Conservation (phyloP, 2,888 invertebrate genomes). For the Phytoseiulus persimilis region DNA sequence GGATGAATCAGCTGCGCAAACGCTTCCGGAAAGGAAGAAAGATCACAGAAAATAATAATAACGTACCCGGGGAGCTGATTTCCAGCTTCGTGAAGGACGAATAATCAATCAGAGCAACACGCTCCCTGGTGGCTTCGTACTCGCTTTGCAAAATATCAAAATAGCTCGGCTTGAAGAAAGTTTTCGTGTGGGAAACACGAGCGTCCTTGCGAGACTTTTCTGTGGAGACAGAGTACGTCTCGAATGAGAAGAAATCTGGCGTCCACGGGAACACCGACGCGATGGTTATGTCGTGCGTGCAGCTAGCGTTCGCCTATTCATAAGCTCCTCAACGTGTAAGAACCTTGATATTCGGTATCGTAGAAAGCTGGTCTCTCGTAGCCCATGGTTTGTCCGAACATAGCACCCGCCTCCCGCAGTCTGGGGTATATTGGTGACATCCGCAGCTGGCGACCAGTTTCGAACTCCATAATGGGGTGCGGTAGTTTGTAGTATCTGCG, state of each 20-base stretch:
- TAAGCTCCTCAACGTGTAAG: conserved; percentile 40
- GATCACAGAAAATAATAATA: neutral
- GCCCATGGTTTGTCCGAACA: conserved; percentile 95
- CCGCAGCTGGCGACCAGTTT: conserved; percentile 75
- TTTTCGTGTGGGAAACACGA: conserved; percentile 66
- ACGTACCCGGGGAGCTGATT: conserved; percentile 55
- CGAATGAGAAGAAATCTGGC: no score
- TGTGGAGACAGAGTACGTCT: neutral
- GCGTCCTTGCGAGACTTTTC: conserved; percentile 42
- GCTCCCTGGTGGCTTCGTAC: conserved; percentile 85
- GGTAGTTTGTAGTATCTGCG: conserved; percentile 63
- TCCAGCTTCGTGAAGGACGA: conserved; percentile 95
- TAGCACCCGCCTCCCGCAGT: conserved; percentile 77
- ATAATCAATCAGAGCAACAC: conserved; percentile 86
- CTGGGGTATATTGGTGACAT: conserved; percentile 92
- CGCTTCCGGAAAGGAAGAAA: conserved; percentile 1
- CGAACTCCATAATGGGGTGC: conserved; percentile 76
- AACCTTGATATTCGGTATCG: conserved; percentile 53
- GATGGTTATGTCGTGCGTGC: no score
- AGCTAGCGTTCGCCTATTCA: no score
- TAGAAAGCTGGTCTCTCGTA: conserved; percentile 93
- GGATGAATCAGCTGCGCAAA: no score
- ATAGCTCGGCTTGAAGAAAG: conserved; percentile 87
- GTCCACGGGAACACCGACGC: no score
- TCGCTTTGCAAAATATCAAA: conserved; percentile 77